Evolutionary conservation across 2,113 vertebrate species (phyloP).

Genomic region (Nothocercus nigrocapillus): DNA sequence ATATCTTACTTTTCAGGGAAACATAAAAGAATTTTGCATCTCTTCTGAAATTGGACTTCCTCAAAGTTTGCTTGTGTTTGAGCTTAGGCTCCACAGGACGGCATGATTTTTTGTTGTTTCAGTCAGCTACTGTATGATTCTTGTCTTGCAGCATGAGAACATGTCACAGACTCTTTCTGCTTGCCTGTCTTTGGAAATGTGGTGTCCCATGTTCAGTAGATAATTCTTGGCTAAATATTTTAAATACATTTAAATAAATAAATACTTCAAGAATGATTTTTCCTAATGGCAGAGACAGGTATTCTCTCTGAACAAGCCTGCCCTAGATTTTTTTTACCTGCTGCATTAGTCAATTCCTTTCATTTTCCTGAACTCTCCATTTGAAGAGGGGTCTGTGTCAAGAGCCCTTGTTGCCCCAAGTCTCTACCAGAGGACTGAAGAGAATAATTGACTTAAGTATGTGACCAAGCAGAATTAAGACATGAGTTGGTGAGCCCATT

Average conservation of each 20-base stretch:
- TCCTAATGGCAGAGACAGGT: slow-evolving; percentile 18
- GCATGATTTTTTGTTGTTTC: neutral
- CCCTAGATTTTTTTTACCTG: slow-evolving; percentile 24
- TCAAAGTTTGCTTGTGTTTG: neutral
- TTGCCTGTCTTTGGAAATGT: neutral
- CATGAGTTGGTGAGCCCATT: neutral
- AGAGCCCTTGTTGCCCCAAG: neutral
- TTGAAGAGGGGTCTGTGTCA: neutral
- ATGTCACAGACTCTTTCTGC: neutral
- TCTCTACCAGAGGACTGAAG: neutral
- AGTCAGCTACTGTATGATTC: neutral
- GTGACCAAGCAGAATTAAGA: slow-evolving; percentile 4
- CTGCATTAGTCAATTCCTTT: neutral
- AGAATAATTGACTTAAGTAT: slow-evolving; percentile 30
- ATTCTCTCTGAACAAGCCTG: slow-evolving; percentile 13
- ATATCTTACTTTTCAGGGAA: neutral
- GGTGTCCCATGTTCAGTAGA: neutral
- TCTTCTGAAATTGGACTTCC: slow-evolving; percentile 2
- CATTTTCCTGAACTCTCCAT: neutral
- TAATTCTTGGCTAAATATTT: slow-evolving; percentile 57
- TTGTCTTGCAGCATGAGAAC: neutral
- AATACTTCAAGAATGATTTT: slow-evolving; percentile 42
- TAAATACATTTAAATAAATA: slow-evolving; percentile 62
- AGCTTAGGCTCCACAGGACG: neutral
- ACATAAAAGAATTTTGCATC: neutral